Evolutionary conservation across 2,113 vertebrate genomes (phyloP).

Genomic region (Pandion haliaetus): DNA sequence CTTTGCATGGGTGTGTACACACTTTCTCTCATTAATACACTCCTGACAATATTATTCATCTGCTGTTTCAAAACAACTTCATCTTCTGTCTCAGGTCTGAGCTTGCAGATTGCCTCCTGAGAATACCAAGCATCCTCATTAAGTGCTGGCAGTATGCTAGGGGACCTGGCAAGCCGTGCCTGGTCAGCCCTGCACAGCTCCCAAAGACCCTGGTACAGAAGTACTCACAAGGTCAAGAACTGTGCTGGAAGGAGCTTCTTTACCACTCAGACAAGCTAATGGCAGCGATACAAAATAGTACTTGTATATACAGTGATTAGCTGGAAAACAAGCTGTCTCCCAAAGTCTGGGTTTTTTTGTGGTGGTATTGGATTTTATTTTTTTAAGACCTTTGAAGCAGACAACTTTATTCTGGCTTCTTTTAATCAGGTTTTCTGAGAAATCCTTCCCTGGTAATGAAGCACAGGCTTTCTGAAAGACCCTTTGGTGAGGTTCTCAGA

Average conservation of each 20-base stretch:
- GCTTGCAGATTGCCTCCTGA: background rate
- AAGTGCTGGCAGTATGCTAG: background rate
- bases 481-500: background rate
- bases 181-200: background rate
- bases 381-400: background rate
- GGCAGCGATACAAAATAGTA: background rate
- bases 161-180: background rate
- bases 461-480: background rate
- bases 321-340: background rate
- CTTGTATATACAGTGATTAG: background rate
- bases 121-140: background rate
- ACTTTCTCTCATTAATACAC: slow-evolving; percentile 10
- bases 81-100: background rate
- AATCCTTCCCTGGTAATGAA: background rate
- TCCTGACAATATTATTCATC: slow-evolving; percentile 11
- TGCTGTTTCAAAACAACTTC: slow-evolving; percentile 11
- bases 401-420: background rate
- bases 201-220: background rate
- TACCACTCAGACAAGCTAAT: background rate
- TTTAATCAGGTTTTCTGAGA: background rate
- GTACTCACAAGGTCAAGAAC: background rate
- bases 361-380: background rate
- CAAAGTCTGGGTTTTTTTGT: background rate
- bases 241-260: background rate
- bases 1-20: background rate